Conservation (phyloP, 2,888 invertebrate genomes). For the Zygothrica quintamaculata region DNA sequence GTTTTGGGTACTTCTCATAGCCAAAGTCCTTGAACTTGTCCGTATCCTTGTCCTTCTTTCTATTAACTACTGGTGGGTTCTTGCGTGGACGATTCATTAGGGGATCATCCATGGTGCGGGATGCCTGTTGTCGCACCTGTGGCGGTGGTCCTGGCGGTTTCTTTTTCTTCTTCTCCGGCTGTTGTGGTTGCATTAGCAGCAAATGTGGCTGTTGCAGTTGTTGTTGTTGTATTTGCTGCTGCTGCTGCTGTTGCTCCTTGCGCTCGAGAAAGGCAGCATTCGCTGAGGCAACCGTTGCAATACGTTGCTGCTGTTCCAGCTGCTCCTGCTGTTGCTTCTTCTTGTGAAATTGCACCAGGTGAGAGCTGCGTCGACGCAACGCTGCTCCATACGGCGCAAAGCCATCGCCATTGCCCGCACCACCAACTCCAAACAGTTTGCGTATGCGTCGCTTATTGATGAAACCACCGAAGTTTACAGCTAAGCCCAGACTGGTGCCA, state of each 20-base stretch:
- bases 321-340: constrained; percentile 76
- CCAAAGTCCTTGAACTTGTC: constrained; percentile 56
- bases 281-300: constrained; percentile 75
- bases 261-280: constrained; percentile 78
- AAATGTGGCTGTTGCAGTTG: constrained; percentile 41
- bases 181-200: constrained; percentile 46
- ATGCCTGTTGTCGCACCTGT: constrained; percentile 69
- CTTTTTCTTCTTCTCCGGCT: constrained; percentile 80
- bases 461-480: constrained; percentile 65
- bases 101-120: constrained; percentile 82
- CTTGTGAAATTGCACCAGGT: constrained; percentile 79
- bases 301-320: constrained; percentile 79
- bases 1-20: constrained; percentile 80
- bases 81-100: constrained; percentile 83
- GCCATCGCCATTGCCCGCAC: constrained; percentile 39
- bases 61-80: constrained; percentile 56
- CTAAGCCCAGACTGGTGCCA: constrained; percentile 59
- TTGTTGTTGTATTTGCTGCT: constrained; percentile 36
- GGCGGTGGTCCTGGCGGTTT: constrained; percentile 82
- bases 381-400: constrained; percentile 63
- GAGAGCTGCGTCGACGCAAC: constrained; percentile 78
- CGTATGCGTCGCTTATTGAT: constrained; percentile 80
- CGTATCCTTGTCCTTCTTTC: constrained; percentile 70
- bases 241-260: constrained; percentile 60
- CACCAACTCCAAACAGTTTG: constrained; percentile 76